Conservation (phyloP, 2,797 vertebrate genomes). For the Pelobates cultripes region DNA sequence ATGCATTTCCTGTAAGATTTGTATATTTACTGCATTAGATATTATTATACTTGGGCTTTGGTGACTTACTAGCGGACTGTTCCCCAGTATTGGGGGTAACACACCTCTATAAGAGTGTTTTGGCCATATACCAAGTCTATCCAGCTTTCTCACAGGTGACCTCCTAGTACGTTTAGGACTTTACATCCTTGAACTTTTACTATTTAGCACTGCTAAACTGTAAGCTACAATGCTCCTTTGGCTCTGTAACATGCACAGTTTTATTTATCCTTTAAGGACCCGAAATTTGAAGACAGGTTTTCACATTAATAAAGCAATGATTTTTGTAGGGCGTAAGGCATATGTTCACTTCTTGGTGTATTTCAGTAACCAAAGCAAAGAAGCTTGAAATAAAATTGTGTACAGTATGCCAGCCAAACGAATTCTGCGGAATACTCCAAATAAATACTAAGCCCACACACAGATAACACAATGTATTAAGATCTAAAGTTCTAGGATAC, state of each 20-base stretch:
- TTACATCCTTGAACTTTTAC: too few relatives aligned
- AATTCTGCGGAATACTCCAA: constrained; percentile 18
- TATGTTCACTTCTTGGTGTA: constrained; percentile 14
- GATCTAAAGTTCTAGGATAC: not conserved
- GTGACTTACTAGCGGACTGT: too few relatives aligned
- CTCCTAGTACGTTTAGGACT: too few relatives aligned
- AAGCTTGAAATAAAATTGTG: constrained; percentile 45
- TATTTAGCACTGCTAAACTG: not conserved
- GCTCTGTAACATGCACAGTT: not conserved
- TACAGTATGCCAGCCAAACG: constrained; percentile 35
- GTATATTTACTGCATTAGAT: too few relatives aligned
- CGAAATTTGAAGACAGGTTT: not conserved
- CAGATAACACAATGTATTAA: not conserved
- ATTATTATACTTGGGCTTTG: too few relatives aligned
- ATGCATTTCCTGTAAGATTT: too few relatives aligned
- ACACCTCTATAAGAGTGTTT: too few relatives aligned
- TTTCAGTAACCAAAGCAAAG: constrained; percentile 40
- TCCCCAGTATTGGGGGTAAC: too few relatives aligned
- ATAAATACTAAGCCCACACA: constrained; percentile 41
- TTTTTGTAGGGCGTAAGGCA: not conserved
- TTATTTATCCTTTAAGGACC: not conserved
- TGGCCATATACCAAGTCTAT: too few relatives aligned
- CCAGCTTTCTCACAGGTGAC: too few relatives aligned
- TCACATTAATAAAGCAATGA: not conserved
- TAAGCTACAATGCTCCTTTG: not conserved